These are phyloP conservation scores for Allacma fusca DNA, from an alignment of 2,888 invertebrate genomes.

Conservation along the genomic window DNA sequence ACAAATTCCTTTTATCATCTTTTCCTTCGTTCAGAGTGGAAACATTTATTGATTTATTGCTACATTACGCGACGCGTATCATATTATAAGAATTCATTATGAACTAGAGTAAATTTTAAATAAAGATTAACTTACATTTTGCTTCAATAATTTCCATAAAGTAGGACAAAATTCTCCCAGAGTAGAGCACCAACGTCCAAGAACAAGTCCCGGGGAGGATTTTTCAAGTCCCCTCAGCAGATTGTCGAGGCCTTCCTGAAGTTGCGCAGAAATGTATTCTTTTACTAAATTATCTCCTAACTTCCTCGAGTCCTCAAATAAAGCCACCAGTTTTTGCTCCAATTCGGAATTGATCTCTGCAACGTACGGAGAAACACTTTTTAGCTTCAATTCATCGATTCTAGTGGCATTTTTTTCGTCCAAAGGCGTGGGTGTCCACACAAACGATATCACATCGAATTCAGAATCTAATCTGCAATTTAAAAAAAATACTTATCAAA, in stretches of 20 bases:
- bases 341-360: constrained; percentile 54
- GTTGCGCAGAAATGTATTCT: constrained; percentile 50
- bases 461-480: constrained; percentile 51
- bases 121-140: constrained; percentile 53
- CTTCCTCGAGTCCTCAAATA: constrained; percentile 51
- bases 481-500: neutral
- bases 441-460: constrained; percentile 56
- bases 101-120: too few relatives aligned
- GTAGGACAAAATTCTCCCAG: constrained; percentile 55
- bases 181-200: constrained; percentile 53
- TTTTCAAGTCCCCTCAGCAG: constrained; percentile 42
- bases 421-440: constrained; percentile 53
- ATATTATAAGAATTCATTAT: too few relatives aligned
- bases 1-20: neutral
- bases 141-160: constrained; percentile 58
- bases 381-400: constrained; percentile 57
- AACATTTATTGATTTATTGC: too few relatives aligned
- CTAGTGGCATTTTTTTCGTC: constrained; percentile 16
- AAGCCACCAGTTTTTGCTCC: constrained; percentile 48
- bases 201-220: constrained; percentile 43
- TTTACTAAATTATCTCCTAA: constrained; percentile 54
- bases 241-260: constrained; percentile 45
- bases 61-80: too few relatives aligned
- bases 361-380: constrained; percentile 55
- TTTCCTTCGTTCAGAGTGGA: too few relatives aligned